Evolutionary conservation across 1,140 invertebrate species (phyloP), one percentile per base, ranked within the genome.

Genomic region (Cydia splendana): DNA sequence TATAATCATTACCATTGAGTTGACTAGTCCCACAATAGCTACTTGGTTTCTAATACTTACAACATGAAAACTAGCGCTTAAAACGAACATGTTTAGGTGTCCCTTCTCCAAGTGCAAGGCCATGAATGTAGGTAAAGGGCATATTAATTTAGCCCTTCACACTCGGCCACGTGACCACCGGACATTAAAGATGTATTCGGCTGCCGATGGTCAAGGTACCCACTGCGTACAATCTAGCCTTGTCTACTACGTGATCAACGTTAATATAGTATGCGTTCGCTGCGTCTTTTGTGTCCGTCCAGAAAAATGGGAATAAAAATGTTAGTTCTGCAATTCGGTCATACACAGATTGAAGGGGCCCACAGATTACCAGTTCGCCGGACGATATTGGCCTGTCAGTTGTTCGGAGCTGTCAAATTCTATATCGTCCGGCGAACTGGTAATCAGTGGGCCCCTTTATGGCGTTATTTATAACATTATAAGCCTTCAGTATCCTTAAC

Each of bases 121-220:
- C 18, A 62, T 24, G 57, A 62, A 62, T 62, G 18, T 62, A 62
- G 57, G 57, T 12, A 62, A 62, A 62, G 57, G 57, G 57, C 57
- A 62, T 24, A 62, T 62, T 62, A 24, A 62, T 62, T 9, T 24
- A 24, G 7, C 20, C 20, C 57, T 10, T 20, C 9, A 24, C 20
- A 24, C 15, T 57, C 53, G 53, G 15, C 57, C 51, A 53, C 51
- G 51, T 5, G 51, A 10, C 4, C 51, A 18, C 4, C 12, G 51
- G 30, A 2, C 67, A 71, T 71, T 71, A 71, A 71, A 71, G n/a
- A 71, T 71, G 38, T 71, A 71, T 71, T 71, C 30, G 67, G 67
- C 65, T 30, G 65, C 13, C 65, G 65, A 65, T 28, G 28, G 67
- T 38, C 34, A 24, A 38, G 30, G 65, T 13, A 48, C 30, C 12